Base-by-base conservation (phyloP, 2,797 vertebrate genomes). In the Bufotes viridis region DNA sequence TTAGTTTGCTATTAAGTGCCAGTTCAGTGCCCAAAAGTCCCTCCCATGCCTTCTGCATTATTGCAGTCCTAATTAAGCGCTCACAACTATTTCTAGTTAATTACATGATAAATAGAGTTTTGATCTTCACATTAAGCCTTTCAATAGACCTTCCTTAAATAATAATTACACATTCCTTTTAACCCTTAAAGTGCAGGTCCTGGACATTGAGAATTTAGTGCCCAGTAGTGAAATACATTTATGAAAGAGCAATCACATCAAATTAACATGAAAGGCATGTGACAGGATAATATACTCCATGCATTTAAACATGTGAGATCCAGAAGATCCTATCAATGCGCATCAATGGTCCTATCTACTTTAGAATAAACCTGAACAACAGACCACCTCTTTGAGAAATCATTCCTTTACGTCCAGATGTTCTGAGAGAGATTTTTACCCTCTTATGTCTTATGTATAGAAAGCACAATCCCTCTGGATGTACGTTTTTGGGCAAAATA, bases 21-120 rank as follows among this genome's bases (percentile, higher is more conserved):
- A 95, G 94, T 96, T 96, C 95, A 94, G 93, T 93, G 93, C 94
- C 94, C 94, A 93, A 93, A 93, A 88, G 94, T 94, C 93, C 93
- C 92, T 93, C 93, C 93, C 93, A 92, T 90, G 90, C 93, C 91
- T 92, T 92, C 92, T 93, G 88, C 90, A 93, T 91, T 87, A 92
- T 80, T 84, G 69, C 65, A 72, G 42, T 92, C 92, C 92, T 92
- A 92, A 94, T 95, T 94, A 94, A 94, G 91, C 93, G 91, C 93
- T 93, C 93, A 93, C 89, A 93, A 94, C 92, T 94, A 55, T 87
- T 93, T 94, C 92, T 92, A 92, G 93, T 92, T 94, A 94, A 93
- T 93, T 93, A 92, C 91, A 93, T 93, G 93, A 91, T 93, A 95
- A 94, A 92, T 92, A 93, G 93, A 93, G 94, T 94, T 93, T 92